These are phyloP conservation scores for Magallana gigas DNA, from an alignment of 1,140 invertebrate species.

Conservation along the genomic window DNA sequence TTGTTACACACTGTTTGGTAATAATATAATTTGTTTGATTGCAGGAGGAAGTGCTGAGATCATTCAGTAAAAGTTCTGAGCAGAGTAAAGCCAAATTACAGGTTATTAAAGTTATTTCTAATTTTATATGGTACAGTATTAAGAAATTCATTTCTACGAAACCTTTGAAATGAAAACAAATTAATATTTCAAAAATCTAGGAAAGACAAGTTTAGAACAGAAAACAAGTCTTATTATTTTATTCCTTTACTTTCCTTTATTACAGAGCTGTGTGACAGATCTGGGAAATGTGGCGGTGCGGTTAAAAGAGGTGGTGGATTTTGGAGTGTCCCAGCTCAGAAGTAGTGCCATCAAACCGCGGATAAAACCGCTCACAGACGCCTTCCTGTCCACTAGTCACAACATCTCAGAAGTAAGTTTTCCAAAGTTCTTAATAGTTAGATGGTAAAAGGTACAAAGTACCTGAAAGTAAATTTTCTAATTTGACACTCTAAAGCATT, in stretches of 20 bases:
- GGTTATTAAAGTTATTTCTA: constrained; percentile 56
- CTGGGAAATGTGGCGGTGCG: constrained; percentile 87
- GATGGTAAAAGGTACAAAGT: too few relatives aligned
- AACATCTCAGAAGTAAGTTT: constrained; percentile 87
- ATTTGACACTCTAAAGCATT: too few relatives aligned
- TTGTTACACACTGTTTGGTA: too few relatives aligned
- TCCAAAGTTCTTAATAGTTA: background rate
- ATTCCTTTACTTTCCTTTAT: constrained; percentile 31
- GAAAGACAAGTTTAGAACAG: too few relatives aligned
- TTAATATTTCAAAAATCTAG: too few relatives aligned
- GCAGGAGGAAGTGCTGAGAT: constrained; percentile 78
- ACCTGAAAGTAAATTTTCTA: too few relatives aligned
- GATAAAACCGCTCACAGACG: constrained; percentile 91
- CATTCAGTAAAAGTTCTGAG: constrained; percentile 75
- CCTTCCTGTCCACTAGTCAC: constrained; percentile 89
- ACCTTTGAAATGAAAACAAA: too few relatives aligned
- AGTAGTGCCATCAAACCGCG: constrained; percentile 91
- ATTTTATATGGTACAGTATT: too few relatives aligned
- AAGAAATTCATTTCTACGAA: too few relatives aligned
- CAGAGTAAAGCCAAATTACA: constrained; percentile 78
- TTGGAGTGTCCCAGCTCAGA: constrained; percentile 91
- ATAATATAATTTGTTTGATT: constrained; percentile 50
- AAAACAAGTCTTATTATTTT: too few relatives aligned
- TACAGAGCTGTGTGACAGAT: constrained; percentile 83
- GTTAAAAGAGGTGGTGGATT: constrained; percentile 89